These are phyloP conservation scores for Agrotis puta DNA, from an alignment of 2,888 invertebrate species.

Conservation along the genomic window DNA sequence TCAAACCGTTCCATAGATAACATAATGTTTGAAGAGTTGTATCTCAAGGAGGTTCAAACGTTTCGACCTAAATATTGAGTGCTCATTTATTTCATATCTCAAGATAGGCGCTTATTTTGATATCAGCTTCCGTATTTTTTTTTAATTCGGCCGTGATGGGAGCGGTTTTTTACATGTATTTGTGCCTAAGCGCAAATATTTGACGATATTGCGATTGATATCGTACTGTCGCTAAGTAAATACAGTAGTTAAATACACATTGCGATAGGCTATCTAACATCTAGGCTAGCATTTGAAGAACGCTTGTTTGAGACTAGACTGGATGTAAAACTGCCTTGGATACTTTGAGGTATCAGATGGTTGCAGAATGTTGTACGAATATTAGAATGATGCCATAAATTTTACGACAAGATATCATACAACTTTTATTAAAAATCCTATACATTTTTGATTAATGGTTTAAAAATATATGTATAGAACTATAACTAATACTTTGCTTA, in stretches of 20 bases:
- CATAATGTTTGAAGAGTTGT: constrained; percentile 71
- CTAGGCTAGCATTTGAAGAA: constrained; percentile 8
- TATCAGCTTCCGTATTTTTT: constrained; percentile 67
- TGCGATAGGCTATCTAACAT: constrained; percentile 12
- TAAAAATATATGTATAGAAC: too few relatives aligned
- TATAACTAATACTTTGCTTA: too few relatives aligned
- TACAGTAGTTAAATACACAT: constrained; percentile 38
- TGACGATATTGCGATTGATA: constrained; percentile 41
- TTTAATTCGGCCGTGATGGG: constrained; percentile 39
- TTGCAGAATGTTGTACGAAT: neutral
- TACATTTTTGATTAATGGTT: too few relatives aligned
- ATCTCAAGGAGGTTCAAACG: constrained; percentile 82
- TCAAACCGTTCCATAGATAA: constrained; percentile 58
- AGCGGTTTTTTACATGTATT: constrained; percentile 39
- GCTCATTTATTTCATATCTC: constrained; percentile 77
- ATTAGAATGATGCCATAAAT: too few relatives aligned
- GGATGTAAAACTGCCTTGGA: neutral
- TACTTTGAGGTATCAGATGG: neutral
- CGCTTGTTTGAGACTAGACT: constrained; percentile 8
- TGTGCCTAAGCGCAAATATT: constrained; percentile 47
- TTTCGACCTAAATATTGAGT: constrained; percentile 79
- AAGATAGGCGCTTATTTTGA: constrained; percentile 69
- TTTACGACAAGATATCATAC: too few relatives aligned
- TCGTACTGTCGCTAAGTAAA: constrained; percentile 26
- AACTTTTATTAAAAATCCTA: too few relatives aligned